Base-by-base conservation (phyloP, 35 echinoderm and acorn worm species). In the Ptychodera flava region DNA sequence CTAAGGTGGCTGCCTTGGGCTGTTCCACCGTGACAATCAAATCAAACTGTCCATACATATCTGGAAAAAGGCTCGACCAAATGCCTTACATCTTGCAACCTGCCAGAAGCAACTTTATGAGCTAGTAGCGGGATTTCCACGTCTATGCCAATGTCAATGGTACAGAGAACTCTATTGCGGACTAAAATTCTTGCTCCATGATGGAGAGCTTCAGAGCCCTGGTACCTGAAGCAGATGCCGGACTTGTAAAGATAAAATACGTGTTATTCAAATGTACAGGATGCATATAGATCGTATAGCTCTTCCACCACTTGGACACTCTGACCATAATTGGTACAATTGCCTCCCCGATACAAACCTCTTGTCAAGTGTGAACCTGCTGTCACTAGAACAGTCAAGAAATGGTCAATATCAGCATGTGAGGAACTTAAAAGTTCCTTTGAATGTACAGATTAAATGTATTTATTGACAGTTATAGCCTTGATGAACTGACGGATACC, bases 401-500 rank as follows among this genome's bases (percentile, higher is more conserved):
- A 86, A 77, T 77, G 36, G 38, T n/a, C 22, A 28, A 0, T 1
- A 38, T 35, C 37, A 1, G 34, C 14, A 36, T 30, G 37, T 30
- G 30, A 85, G 16, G 1, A 0, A 15, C 33, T 87, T 33, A 12
- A 76, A 87, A 77, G 38, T 10, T 31, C 27, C 16, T 33, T 87
- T 38, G 85, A 87, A 33, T 77, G 6, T 33, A 87, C 77, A 1
- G 85, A 79, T 34, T 87, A 77, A 33, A 87, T 33, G 34, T 79
- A 28, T 87, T 87, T 33, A 79, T 87, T 36, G 33, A 87, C n/a
- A 29, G 28, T 29, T 29, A 31, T 79, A 28, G 33, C 31, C 15
- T 87, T 1, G 77, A 87, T 87, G 85, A 87, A 76, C 45, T 87
- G 1, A 87, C 85, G 28, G 64, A 87, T 10, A 80, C 85, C 28